Evolutionary conservation across 2,888 invertebrate genomes (phyloP), one percentile per base, ranked within the genome.

Genomic region (Patella ulyssiponensis): DNA sequence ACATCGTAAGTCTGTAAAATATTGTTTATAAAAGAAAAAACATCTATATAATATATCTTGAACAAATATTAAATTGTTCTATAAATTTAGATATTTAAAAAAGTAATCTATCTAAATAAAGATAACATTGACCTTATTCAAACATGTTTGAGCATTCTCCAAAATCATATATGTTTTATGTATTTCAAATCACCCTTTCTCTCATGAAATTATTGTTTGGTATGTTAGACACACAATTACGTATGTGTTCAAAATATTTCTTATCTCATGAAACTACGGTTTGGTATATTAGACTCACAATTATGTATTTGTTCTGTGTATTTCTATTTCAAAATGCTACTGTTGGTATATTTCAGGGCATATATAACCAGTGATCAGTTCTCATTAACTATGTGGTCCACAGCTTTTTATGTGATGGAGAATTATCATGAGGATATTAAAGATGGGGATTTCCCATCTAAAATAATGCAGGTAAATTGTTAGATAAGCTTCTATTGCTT

Each of bases 351-450:
- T 82, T 84, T n/a, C 84, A 90, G 90, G 27, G 83, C 85, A 14
- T 87, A 86, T 69, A 89, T 90, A 27, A 90, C 91, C 76, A 92
- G 92, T 85, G 94, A 94, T 88, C 94, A 94, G 83, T 95, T 95
- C 88, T 93, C 94, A 76, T 92, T 95, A 83, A 92, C 94, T 73
- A 93, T 96, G 88, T 96, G 96, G 95, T 94, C 95, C 52, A 91
- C 95, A 73, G 94, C 95, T 74, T 96, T 96, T 91, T 95, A 95
- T 91, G 92, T 96, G 79, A 93, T 96, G 86, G 96, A 96, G 91
- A 91, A 92, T 79, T 92, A 90, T 82, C 88, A 87, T 44, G 88
- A 90, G 23, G 94, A 94, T 88, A 93, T 95, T 56, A 94, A 94
- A 81, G 95, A 95, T 87, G 93, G 93, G 76, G 94, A 92, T 52